Percentiles rank a stretch among this genome's conserved stretches.
Evolutionary conservation across 2,888 invertebrate genomes (phyloP).

Genomic region (Pyrochroa serraticornis): DNA sequence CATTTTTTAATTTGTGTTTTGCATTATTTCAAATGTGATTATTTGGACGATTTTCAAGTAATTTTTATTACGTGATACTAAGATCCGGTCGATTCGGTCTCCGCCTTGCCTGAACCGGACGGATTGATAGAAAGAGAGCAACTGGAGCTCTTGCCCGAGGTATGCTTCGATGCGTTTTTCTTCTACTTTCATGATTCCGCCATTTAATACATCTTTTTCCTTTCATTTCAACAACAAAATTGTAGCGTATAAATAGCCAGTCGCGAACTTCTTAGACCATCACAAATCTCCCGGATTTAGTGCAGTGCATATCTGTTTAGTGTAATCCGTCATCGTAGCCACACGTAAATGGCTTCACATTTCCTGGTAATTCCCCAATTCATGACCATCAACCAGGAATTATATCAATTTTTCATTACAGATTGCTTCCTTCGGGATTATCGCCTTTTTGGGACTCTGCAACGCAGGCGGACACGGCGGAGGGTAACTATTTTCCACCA

Average conservation of each 20-base stretch:
- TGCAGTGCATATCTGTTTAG: slow-evolving; percentile 44
- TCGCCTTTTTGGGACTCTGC: slow-evolving; percentile 57
- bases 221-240: slow-evolving; percentile 43
- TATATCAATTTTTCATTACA: slow-evolving; percentile 34
- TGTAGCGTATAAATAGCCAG: slow-evolving; percentile 48
- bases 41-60: not conserved
- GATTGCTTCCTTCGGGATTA: slow-evolving; percentile 51
- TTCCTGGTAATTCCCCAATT: slow-evolving; percentile 37
- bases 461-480: slow-evolving; percentile 58
- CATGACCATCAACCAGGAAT: not conserved
- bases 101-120: not conserved
- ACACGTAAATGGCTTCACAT: slow-evolving; percentile 42
- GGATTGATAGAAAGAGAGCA: slow-evolving; percentile 32
- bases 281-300: slow-evolving; percentile 47
- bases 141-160: slow-evolving; percentile 29
- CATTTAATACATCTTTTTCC: slow-evolving; percentile 42
- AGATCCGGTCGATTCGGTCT: not conserved
- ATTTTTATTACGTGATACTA: not conserved
- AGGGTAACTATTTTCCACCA: slow-evolving; percentile 50
- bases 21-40: no score
- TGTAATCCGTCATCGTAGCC: slow-evolving; percentile 39
- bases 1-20: no score
- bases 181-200: slow-evolving; percentile 44
- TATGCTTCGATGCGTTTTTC: slow-evolving; percentile 43
- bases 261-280: slow-evolving; percentile 38